Percentiles rank a stretch among this genome's conserved stretches.
phyloP scores from a whole-genome alignment of 2,888 invertebrate species.

The Lepidochrysops patricia region DNA sequence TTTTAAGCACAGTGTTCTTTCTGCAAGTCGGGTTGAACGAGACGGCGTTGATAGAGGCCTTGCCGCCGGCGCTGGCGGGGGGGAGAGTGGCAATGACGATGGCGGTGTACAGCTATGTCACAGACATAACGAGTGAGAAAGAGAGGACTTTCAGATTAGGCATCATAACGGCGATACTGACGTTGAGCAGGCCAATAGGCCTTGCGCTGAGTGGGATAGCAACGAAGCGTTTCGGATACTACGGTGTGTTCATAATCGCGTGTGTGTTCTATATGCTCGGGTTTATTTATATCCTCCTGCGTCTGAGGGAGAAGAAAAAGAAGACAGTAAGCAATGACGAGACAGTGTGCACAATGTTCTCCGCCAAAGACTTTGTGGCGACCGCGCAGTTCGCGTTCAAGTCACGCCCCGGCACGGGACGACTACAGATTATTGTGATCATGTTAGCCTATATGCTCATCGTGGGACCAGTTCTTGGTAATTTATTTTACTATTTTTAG shows the following conservation, averaged over 20 bases:
- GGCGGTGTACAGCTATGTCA: conserved; percentile 77
- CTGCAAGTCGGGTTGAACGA: conserved; percentile 69
- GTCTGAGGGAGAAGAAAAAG: conserved; percentile 50
- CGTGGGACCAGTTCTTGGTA: conserved; percentile 70
- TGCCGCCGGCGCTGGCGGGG: conserved; percentile 76
- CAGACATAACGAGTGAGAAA: conserved; percentile 73
- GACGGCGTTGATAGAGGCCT: conserved; percentile 70
- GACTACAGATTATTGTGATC: conserved; percentile 57
- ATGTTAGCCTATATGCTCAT: conserved; percentile 66
- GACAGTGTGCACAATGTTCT: conserved; percentile 47
- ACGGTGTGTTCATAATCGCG: conserved; percentile 60
- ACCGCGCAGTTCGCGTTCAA: conserved; percentile 64
- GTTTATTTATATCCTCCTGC: conserved; percentile 57
- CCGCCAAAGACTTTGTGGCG: conserved; percentile 54
- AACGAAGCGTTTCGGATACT: conserved; percentile 63
- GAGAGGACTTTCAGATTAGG: conserved; percentile 78
- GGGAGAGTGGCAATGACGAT: conserved; percentile 76
- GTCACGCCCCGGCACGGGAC: conserved; percentile 45
- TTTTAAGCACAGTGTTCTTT: conserved; percentile 74
- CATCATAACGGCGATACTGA: conserved; percentile 71
- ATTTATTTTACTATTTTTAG: background rate
- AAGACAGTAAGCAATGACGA: conserved; percentile 45
- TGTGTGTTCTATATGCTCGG: conserved; percentile 60
- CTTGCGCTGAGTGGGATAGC: conserved; percentile 71
- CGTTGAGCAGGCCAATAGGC: conserved; percentile 68